Percentiles rank a stretch among this genome's conserved stretches.
These are phyloP conservation scores for Mamestra configurata DNA, from an alignment of 1,140 invertebrate species.

Conservation along the genomic window DNA sequence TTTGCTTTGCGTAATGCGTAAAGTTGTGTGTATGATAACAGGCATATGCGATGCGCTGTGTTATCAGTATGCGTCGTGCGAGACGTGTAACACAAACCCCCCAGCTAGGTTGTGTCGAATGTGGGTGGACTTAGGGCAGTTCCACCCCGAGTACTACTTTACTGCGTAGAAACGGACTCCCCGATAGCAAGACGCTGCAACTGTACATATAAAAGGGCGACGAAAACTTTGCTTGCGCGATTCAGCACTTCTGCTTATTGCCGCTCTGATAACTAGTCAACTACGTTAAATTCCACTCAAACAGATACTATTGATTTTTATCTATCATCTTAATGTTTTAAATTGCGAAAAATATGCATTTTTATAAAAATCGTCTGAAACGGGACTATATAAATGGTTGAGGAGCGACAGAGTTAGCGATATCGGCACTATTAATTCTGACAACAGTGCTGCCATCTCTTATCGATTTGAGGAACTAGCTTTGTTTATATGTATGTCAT, in stretches of 20 bases:
- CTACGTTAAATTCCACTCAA: not conserved
- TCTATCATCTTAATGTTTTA: not conserved
- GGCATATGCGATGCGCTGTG: not conserved
- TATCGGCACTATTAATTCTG: not conserved
- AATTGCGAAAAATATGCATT: not conserved
- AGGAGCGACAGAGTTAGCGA: not conserved
- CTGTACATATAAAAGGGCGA: conserved; percentile 41
- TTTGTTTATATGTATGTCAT: not conserved
- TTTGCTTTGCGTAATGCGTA: not conserved
- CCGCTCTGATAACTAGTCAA: not conserved
- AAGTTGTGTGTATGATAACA: not conserved
- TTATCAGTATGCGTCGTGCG: not conserved
- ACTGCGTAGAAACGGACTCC: conserved; percentile 66
- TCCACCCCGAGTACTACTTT: conserved; percentile 52
- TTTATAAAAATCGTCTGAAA: not conserved
- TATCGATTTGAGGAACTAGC: conserved; percentile 11
- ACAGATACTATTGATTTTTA: not conserved
- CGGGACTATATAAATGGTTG: not conserved
- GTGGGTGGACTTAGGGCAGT: conserved; percentile 21
- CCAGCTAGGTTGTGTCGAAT: not conserved
- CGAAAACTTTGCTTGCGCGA: conserved; percentile 55
- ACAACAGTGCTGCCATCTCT: conserved; percentile 18
- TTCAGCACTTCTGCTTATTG: conserved; percentile 37
- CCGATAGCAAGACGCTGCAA: not conserved
- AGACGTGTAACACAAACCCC: not conserved